Percentiles rank a stretch among this genome's conserved stretches.
Conservation (phyloP, 2,113 vertebrate species). For the Tonatia bakeri region DNA sequence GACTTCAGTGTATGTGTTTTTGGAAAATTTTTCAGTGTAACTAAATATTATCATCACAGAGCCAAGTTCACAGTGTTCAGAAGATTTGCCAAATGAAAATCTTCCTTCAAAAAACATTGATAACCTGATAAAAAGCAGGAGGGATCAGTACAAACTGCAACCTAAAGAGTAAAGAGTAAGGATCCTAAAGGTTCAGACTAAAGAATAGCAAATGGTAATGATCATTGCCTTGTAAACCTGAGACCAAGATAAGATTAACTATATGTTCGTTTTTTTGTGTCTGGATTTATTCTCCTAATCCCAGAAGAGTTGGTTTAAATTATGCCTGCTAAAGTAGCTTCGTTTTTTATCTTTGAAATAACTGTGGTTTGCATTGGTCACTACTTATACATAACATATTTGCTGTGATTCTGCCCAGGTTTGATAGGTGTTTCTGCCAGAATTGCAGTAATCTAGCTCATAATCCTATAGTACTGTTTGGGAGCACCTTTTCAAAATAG, state of each 20-base stretch:
- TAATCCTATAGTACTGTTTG: neutral
- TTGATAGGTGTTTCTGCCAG: neutral
- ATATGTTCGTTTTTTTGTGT: neutral
- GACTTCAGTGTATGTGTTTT: neutral
- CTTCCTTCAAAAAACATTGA: neutral
- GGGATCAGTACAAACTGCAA: neutral
- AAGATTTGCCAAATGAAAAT: neutral
- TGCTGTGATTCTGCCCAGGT: neutral
- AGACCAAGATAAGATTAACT: neutral
- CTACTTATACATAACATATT: neutral
- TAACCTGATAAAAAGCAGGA: neutral
- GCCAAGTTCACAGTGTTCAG: neutral
- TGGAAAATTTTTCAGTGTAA: neutral
- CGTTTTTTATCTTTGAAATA: conserved; percentile 4
- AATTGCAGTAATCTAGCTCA: neutral
- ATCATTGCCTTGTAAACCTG: neutral
- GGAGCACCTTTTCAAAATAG: neutral
- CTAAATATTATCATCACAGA: neutral
- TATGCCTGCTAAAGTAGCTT: neutral
- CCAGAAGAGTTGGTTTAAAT: neutral
- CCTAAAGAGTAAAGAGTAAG: too few relatives aligned
- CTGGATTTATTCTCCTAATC: neutral
- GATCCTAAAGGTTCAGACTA: neutral
- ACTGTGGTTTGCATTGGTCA: neutral
- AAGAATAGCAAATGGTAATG: neutral